Conservation (phyloP, 2,888 invertebrate genomes). For the Anagyrus pseudococci region DNA sequence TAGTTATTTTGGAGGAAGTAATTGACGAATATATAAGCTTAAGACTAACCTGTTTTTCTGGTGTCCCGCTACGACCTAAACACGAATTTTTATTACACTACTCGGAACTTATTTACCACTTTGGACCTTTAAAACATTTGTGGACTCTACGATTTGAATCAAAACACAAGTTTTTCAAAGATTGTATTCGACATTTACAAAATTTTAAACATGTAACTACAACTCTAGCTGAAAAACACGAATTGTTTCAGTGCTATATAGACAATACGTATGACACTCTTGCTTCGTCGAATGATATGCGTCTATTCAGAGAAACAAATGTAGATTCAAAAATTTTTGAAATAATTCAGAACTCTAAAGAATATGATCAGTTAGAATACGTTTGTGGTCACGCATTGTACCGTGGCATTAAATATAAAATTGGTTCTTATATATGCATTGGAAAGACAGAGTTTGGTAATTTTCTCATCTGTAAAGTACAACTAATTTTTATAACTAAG, state of each 20-base stretch:
- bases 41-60: conserved; percentile 35
- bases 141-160: conserved; percentile 43
- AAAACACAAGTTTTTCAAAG: conserved; percentile 44
- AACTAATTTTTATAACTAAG: neutral
- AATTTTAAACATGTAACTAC: conserved; percentile 43
- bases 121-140: conserved; percentile 38
- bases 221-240: conserved; percentile 30
- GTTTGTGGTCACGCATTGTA: conserved; percentile 11
- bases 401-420: conserved; percentile 18
- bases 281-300: neutral
- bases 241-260: conserved; percentile 20
- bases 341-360: neutral
- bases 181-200: conserved; percentile 25
- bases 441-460: neutral
- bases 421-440: conserved; percentile 18
- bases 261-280: neutral
- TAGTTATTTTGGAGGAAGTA: conserved; percentile 23
- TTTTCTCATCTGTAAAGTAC: neutral
- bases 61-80: conserved; percentile 36
- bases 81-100: conserved; percentile 42
- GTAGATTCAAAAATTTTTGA: neutral
- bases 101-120: conserved; percentile 32
- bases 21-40: conserved; percentile 36
- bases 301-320: neutral
- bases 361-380: neutral